These are phyloP conservation scores for Mayetiola destructor DNA, from an alignment of 2,888 invertebrate species.

Conservation along the genomic window DNA sequence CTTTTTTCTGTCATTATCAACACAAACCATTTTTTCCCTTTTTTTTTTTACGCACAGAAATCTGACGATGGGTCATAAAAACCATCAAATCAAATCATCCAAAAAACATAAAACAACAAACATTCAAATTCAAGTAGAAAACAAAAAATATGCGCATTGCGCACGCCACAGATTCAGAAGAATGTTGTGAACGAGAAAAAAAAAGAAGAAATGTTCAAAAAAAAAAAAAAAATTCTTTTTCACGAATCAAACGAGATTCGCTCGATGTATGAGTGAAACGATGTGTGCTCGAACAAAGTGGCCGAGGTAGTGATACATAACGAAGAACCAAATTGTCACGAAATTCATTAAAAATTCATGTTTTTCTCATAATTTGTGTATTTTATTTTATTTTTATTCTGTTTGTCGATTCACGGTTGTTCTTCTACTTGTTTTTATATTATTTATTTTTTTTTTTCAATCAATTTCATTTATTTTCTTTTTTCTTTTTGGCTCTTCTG, in stretches of 20 bases:
- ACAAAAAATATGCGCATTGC: not conserved
- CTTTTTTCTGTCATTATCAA: no score
- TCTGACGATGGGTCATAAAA: no score
- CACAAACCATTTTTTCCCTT: no score
- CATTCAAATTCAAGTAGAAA: no score
- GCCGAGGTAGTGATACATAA: not conserved
- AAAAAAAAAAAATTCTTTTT: not conserved
- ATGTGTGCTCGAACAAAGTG: not conserved
- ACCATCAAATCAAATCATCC: no score
- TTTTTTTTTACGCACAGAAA: no score
- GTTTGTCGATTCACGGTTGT: not conserved
- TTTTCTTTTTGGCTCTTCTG: no score
- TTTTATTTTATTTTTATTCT: slow-evolving; percentile 9
- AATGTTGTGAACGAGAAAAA: not conserved
- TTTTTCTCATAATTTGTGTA: slow-evolving; percentile 12
- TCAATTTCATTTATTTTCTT: not conserved
- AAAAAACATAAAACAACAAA: no score
- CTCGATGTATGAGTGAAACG: not conserved
- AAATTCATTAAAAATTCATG: slow-evolving; percentile 9
- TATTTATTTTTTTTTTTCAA: not conserved
- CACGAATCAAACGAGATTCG: not conserved
- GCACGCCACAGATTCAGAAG: not conserved
- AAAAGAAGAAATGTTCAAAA: not conserved
- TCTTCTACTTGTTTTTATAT: not conserved
- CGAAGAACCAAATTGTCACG: slow-evolving; percentile 2